phyloP scores from a whole-genome alignment of 2,888 invertebrate genomes.

The Linyphia triangularis region DNA sequence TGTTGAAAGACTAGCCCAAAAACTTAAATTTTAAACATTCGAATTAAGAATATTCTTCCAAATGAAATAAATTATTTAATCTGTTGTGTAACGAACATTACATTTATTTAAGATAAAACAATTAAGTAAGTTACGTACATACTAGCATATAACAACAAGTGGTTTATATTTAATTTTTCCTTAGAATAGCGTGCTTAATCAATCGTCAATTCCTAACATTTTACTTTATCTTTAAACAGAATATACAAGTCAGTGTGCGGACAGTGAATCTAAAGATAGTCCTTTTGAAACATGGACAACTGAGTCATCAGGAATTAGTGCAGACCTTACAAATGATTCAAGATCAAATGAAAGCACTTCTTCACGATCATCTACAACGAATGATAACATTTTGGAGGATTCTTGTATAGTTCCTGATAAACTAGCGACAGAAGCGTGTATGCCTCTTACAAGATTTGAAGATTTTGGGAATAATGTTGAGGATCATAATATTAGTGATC shows the following conservation, averaged over 20 bases:
- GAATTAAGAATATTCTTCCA: too few relatives aligned
- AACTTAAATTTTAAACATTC: too few relatives aligned
- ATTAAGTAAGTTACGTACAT: too few relatives aligned
- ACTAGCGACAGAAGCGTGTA: not conserved
- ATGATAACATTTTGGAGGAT: constrained; percentile 1
- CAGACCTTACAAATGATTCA: constrained; percentile 9
- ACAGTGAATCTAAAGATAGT: constrained; percentile 7
- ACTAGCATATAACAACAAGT: too few relatives aligned
- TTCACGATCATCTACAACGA: constrained; percentile 13
- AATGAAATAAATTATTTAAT: too few relatives aligned
- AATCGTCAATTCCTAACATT: too few relatives aligned
- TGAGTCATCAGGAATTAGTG: not conserved
- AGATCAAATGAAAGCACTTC: not conserved
- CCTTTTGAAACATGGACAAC: constrained; percentile 1
- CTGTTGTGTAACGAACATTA: too few relatives aligned
- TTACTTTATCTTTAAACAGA: not conserved
- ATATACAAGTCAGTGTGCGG: constrained; percentile 7
- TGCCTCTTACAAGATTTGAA: not conserved
- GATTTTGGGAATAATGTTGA: not conserved
- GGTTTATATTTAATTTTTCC: too few relatives aligned
- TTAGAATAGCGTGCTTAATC: too few relatives aligned
- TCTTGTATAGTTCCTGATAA: not conserved
- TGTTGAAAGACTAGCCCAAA: too few relatives aligned
- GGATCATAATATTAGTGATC: not conserved
- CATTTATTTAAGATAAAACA: too few relatives aligned